Conservation (phyloP, 2,797 vertebrate genomes). For the Poeciliopsis gracilis region DNA sequence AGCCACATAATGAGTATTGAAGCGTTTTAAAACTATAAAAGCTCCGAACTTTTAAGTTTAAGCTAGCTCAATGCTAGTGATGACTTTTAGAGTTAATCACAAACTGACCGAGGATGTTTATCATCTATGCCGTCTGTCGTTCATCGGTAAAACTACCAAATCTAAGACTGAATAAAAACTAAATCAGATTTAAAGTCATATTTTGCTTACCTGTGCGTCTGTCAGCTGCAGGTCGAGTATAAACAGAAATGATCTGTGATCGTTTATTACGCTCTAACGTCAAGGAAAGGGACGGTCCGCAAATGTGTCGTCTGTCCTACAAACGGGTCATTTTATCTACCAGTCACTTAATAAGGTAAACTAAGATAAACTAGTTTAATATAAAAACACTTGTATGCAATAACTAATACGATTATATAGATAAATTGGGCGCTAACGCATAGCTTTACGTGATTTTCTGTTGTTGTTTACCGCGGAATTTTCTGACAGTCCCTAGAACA, state of each 20-base stretch:
- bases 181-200: fast-evolving
- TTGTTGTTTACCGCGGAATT: fast-evolving
- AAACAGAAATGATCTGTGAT: background rate
- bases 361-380: fast-evolving
- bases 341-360: background rate
- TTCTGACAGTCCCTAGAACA: constrained; percentile 14
- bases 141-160: background rate
- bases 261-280: background rate
- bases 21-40: background rate
- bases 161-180: background rate
- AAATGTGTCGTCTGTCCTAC: background rate
- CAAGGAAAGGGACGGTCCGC: background rate
- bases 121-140: background rate
- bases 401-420: fast-evolving
- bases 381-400: fast-evolving
- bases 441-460: fast-evolving
- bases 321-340: fast-evolving
- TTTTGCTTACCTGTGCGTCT: constrained; percentile 13
- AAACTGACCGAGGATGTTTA: background rate
- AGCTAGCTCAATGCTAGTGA: constrained; percentile 2
- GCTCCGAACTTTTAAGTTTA: too few relatives aligned
- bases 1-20: background rate
- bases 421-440: fast-evolving
- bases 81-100: background rate
- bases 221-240: background rate